phyloP scores from a whole-genome alignment of 2,113 vertebrate genomes.

The Forbesichthys agassizii region DNA sequence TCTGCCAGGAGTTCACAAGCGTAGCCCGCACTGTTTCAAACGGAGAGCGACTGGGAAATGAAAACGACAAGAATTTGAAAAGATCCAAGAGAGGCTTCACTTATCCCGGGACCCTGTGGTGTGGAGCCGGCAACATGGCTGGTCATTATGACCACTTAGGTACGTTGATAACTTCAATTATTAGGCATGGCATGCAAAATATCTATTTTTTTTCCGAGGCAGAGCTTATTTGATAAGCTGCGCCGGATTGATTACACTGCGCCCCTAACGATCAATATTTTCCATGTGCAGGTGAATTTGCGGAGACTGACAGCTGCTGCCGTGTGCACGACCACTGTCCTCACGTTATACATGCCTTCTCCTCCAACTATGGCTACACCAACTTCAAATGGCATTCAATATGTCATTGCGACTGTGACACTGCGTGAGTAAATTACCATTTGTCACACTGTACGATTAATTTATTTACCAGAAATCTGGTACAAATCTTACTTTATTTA shows the following conservation, averaged over 20 bases:
- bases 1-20: slow-evolving; percentile 58
- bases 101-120: slow-evolving; percentile 84
- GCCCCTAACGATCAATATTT: background rate
- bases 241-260: too few species aligned
- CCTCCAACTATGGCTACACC: slow-evolving; percentile 81
- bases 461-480: too few species aligned
- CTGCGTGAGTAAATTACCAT: slow-evolving; percentile 72
- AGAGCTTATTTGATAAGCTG: background rate
- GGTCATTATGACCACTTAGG: slow-evolving; percentile 79
- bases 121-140: slow-evolving; percentile 83
- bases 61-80: slow-evolving; percentile 23
- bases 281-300: slow-evolving; percentile 79
- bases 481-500: too few species aligned
- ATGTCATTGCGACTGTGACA: slow-evolving; percentile 90
- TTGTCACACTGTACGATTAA: background rate
- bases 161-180: slow-evolving; percentile 42
- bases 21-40: background rate
- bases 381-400: slow-evolving; percentile 89
- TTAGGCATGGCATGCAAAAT: background rate
- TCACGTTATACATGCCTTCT: slow-evolving; percentile 87
- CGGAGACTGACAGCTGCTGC: slow-evolving; percentile 85
- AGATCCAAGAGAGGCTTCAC: slow-evolving; percentile 82
- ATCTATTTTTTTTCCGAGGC: background rate
- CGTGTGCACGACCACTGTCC: slow-evolving; percentile 88
- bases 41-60: slow-evolving; percentile 5